Evolutionary conservation across 1,140 invertebrate genomes (phyloP).

Genomic region (Oedothorax gibbosus): DNA sequence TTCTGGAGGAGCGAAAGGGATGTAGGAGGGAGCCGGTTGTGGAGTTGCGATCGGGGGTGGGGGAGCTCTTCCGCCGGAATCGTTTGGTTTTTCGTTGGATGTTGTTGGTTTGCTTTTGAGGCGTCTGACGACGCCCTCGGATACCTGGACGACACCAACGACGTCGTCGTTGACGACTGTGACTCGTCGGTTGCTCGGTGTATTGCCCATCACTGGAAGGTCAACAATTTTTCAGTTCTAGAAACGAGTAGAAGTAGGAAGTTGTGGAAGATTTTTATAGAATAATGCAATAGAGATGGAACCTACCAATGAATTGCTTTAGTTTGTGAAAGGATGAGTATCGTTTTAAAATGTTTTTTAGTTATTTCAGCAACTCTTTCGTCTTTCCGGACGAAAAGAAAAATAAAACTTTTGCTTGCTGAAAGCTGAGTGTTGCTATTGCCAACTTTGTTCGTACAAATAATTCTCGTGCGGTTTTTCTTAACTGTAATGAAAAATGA

Average conservation of each 20-base stretch:
- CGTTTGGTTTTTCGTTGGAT: not conserved
- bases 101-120: constrained; percentile 15
- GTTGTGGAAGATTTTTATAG: no score
- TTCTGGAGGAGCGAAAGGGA: constrained; percentile 40
- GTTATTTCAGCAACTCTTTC: no score
- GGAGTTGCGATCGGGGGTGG: not conserved
- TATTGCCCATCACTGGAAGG: constrained; percentile 45
- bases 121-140: constrained; percentile 46
- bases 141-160: constrained; percentile 56
- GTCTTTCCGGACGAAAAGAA: no score
- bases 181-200: constrained; percentile 36
- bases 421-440: no score
- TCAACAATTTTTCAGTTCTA: not conserved
- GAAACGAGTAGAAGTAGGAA: no score
- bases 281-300: not conserved
- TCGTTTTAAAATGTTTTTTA: no score
- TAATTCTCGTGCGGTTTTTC: no score
- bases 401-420: no score
- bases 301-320: not conserved
- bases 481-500: no score
- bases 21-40: not conserved
- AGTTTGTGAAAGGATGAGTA: no score
- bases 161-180: constrained; percentile 55
- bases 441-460: no score
- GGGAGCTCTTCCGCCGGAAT: not conserved